Base-by-base conservation (phyloP, 1,140 invertebrate genomes). In the Polyergus mexicanus region DNA sequence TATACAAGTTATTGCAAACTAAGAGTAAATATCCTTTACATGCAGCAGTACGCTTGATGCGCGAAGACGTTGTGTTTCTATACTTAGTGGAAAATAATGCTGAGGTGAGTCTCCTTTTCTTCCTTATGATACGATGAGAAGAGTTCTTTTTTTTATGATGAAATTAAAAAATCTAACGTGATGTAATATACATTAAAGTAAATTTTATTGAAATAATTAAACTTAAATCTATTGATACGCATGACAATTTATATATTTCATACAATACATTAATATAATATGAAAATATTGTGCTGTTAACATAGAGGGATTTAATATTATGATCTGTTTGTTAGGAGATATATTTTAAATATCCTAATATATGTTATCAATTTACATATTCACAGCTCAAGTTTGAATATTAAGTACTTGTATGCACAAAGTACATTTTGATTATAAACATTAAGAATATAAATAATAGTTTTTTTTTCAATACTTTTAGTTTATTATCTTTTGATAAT, bases 11-110 rank as follows among this genome's bases (percentile, higher is more conserved):
- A 97, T 96, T 99, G 81, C 99, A 99, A 94, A 96, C 96, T 71
- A 99, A 99, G 94, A 98, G 98, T 4, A 96, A 97, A 88, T 97
- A 97, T 94, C 98, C 98, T 6, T 95, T 99, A 8, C 98, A 99
- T 95, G 97, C 98, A 25, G 98, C 98, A 47, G 98, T 99, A 7
- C 94, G 98, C 84, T 96, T 99, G 3, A 95, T 97, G 92, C 95
- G 99, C 28, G 98, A 99, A 93, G 99, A 99, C 94, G 98, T 99
- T 8, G 98, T 99, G 0, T 99, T 99, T 94, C 96, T 99, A 16
- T 99, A 98, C 93, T 96, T 99, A 41, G 97, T 99, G 62, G 98
- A 99, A 94, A 98, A 98, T 95, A 97, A 98, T 92, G 95, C 97
- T 32, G 97, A 97, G 96, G 98, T 99, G 94, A 97, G 97, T 96